Evolutionary conservation across 2,113 vertebrate species (phyloP).

Genomic region (Pseudorectes ferrugineus): DNA sequence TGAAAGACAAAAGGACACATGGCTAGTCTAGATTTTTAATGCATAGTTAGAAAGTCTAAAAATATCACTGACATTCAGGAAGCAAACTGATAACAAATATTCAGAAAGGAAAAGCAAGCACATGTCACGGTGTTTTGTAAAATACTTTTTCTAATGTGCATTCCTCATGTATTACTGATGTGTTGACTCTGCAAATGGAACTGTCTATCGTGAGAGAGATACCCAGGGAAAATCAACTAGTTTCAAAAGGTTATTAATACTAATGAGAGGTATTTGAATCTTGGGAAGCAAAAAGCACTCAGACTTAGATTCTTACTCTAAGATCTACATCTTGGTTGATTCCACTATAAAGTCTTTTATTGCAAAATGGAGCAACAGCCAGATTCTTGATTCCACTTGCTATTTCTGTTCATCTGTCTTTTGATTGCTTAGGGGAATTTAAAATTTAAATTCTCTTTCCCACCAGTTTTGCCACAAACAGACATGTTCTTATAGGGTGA

Average conservation of each 20-base stretch:
- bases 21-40: background rate
- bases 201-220: background rate
- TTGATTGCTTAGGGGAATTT: background rate
- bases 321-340: background rate
- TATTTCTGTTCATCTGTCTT: background rate
- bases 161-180: background rate
- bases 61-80: background rate
- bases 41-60: background rate
- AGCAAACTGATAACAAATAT: background rate
- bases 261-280: background rate
- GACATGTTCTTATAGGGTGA: background rate
- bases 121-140: background rate
- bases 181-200: background rate
- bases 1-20: background rate
- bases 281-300: background rate
- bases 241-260: background rate
- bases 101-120: background rate
- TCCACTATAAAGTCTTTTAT: background rate
- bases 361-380: background rate
- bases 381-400: background rate
- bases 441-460: background rate
- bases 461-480: background rate
- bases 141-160: fast-evolving
- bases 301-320: background rate
- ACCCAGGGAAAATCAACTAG: background rate